Percentiles rank a stretch among this genome's conserved stretches.
phyloP scores from a whole-genome alignment of 2,888 invertebrate genomes.

The Scaeva pyrastri region DNA sequence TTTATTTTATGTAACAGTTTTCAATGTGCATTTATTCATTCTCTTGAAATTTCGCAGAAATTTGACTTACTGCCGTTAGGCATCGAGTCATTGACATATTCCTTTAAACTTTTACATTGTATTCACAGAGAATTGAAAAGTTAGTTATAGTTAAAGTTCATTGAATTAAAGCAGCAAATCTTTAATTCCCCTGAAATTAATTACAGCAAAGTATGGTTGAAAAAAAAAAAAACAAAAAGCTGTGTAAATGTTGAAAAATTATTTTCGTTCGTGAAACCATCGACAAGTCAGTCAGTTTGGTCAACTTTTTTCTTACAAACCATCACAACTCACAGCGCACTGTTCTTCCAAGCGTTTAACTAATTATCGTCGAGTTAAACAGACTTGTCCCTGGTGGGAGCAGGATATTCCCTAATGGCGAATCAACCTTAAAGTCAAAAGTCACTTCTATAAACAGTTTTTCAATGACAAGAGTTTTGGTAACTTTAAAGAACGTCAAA shows the following conservation, averaged over 20 bases:
- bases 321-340: constrained; percentile 7
- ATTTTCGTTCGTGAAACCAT: background rate
- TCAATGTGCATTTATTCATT: too few relatives aligned
- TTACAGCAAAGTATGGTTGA: background rate
- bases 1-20: too few relatives aligned
- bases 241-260: too few relatives aligned
- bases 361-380: constrained; percentile 39
- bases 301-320: constrained; percentile 39
- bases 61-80: too few relatives aligned
- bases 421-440: constrained; percentile 25
- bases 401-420: background rate
- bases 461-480: constrained; percentile 16
- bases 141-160: too few relatives aligned
- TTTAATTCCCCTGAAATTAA: too few relatives aligned
- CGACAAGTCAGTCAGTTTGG: constrained; percentile 34
- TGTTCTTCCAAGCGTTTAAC: constrained; percentile 40
- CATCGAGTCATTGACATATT: too few relatives aligned
- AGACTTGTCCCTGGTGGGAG: constrained; percentile 3
- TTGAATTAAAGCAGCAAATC: too few relatives aligned
- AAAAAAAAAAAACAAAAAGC: background rate
- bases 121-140: too few relatives aligned
- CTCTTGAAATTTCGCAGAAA: too few relatives aligned
- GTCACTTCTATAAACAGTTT: constrained; percentile 24
- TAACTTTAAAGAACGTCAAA: constrained; percentile 32
- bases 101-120: too few relatives aligned